Percentiles rank a stretch among this genome's conserved stretches.
Conservation (phyloP, 2,888 invertebrate species). For the Baronia brevicornis region DNA sequence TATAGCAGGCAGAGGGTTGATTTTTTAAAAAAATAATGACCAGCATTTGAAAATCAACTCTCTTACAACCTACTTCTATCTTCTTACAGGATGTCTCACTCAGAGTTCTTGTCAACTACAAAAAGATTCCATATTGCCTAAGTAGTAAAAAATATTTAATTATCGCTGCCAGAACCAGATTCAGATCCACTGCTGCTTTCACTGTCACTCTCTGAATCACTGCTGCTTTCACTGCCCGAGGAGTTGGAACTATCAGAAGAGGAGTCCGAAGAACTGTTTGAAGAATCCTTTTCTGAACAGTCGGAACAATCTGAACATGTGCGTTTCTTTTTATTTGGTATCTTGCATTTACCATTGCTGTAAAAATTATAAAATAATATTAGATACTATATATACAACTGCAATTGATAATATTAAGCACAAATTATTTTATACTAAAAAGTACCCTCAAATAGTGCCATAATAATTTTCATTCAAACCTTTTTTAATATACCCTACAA, state of each 20-base stretch:
- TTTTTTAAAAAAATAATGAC: constrained; percentile 28
- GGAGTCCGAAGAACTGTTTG: constrained; percentile 45
- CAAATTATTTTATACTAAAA: too few relatives aligned
- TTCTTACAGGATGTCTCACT: constrained; percentile 8
- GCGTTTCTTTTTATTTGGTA: constrained; percentile 58
- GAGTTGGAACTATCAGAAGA: constrained; percentile 45
- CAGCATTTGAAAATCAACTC: constrained; percentile 26
- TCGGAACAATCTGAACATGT: constrained; percentile 39
- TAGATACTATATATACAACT: neutral
- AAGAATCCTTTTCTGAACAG: constrained; percentile 45
- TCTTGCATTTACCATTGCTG: constrained; percentile 54
- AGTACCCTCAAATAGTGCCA: too few relatives aligned
- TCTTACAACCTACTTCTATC: constrained; percentile 5
- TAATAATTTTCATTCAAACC: too few relatives aligned
- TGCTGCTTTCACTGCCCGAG: constrained; percentile 43
- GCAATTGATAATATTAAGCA: neutral
- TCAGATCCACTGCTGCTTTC: constrained; percentile 43
- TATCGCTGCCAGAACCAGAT: constrained; percentile 38
- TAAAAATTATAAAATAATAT: constrained; percentile 7
- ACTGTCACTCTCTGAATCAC: constrained; percentile 46
- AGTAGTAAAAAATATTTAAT: constrained; percentile 18
- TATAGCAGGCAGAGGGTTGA: constrained; percentile 2
- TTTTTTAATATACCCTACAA: too few relatives aligned
- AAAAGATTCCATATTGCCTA: constrained; percentile 4
- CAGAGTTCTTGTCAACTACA: constrained; percentile 1